Evolutionary conservation across 2,113 vertebrate genomes (phyloP).

Genomic region (Centropus bengalensis): DNA sequence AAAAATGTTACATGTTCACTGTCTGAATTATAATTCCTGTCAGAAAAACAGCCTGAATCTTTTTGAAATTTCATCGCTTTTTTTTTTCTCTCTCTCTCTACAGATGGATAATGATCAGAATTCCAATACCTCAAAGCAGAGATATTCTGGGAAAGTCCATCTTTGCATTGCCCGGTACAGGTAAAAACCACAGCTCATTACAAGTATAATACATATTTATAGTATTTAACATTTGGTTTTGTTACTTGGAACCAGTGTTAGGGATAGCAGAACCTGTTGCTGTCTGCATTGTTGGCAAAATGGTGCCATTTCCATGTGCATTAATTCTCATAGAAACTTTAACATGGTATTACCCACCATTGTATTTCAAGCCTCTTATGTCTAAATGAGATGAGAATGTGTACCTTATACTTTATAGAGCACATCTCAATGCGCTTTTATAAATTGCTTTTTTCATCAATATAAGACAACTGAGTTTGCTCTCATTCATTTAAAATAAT

Average conservation of each 20-base stretch:
- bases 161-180: conserved; percentile 97
- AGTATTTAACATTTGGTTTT: accelerated
- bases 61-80: neutral
- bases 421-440: neutral
- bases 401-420: neutral
- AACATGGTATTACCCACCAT: neutral
- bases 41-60: neutral
- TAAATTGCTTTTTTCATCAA: neutral
- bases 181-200: conserved; percentile 46
- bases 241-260: accelerated
- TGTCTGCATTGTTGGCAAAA: neutral
- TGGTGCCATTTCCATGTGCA: neutral
- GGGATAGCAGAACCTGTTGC: neutral
- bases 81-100: neutral
- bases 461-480: neutral
- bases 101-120: conserved; percentile 94
- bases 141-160: conserved; percentile 92
- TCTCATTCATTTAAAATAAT: neutral
- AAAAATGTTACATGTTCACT: neutral
- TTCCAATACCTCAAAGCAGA: conserved; percentile 87
- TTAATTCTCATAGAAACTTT: neutral
- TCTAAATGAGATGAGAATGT: neutral
- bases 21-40: neutral
- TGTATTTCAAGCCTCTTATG: neutral
- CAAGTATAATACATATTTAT: accelerated